A percentile compares a stretch with the other conserved stretches of the same genome.
phyloP scores from a whole-genome alignment of 2,888 invertebrate genomes.

The Stenurella melanura region DNA sequence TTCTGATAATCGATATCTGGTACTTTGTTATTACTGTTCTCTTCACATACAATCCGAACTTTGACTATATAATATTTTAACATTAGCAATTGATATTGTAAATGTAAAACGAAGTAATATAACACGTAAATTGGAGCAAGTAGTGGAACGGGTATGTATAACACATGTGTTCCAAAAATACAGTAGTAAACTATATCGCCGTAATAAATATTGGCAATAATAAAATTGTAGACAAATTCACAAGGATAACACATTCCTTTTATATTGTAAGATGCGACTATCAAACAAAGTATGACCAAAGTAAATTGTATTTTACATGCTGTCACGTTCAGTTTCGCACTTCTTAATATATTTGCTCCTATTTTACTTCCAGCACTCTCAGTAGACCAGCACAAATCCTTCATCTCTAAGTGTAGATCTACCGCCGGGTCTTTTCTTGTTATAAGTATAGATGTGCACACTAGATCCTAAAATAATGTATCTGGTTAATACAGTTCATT shows the following conservation, averaged over 20 bases:
- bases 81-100: background rate
- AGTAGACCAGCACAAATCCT: slow-evolving; percentile 7
- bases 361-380: background rate
- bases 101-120: background rate
- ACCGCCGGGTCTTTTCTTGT: background rate
- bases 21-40: background rate
- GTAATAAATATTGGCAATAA: background rate
- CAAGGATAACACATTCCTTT: background rate
- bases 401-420: background rate
- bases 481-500: too few species aligned
- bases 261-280: background rate
- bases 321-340: background rate
- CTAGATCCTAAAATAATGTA: background rate
- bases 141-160: background rate
- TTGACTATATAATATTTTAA: background rate
- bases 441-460: background rate
- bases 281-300: background rate
- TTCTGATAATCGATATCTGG: background rate
- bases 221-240: background rate
- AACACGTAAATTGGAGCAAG: background rate
- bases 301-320: background rate
- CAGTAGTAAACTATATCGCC: background rate
- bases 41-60: background rate
- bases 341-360: background rate
- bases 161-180: background rate